Percentiles rank a stretch among this genome's conserved stretches.
These are phyloP conservation scores for Heliconius erato DNA, from an alignment of 2,888 invertebrate species.

Conservation along the genomic window DNA sequence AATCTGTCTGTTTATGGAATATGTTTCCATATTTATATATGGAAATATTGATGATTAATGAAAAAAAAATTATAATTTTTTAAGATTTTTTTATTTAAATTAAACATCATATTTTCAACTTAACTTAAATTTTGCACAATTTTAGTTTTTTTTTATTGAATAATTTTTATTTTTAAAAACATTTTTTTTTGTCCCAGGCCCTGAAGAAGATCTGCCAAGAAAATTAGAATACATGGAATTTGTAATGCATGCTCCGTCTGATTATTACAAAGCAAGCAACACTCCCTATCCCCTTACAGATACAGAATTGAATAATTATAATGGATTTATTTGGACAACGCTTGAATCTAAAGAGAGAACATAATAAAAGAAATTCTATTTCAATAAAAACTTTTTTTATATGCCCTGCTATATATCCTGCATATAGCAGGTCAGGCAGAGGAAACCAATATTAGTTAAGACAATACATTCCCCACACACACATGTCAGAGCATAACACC, in stretches of 20 bases:
- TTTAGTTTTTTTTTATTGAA: not conserved
- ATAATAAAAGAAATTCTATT: conserved; percentile 50
- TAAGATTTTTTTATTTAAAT: too few relatives aligned
- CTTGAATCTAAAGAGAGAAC: conserved; percentile 80
- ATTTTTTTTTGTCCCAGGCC: conserved; percentile 84
- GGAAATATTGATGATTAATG: too few relatives aligned
- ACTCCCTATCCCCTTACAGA: conserved; percentile 90
- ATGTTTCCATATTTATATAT: too few relatives aligned
- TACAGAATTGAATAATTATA: conserved; percentile 76
- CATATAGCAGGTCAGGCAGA: too few relatives aligned
- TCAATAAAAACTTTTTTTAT: not conserved
- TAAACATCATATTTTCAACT: too few relatives aligned
- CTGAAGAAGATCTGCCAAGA: conserved; percentile 95
- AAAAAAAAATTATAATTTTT: too few relatives aligned
- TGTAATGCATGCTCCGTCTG: conserved; percentile 97
- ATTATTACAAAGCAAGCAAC: conserved; percentile 92
- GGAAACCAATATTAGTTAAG: too few relatives aligned
- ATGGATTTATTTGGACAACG: conserved; percentile 89
- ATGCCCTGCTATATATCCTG: too few relatives aligned
- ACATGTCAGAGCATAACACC: too few relatives aligned
- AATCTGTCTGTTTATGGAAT: too few relatives aligned
- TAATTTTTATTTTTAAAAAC: not conserved
- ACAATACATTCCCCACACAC: too few relatives aligned
- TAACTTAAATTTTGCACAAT: not conserved
- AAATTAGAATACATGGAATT: conserved; percentile 95